These are phyloP conservation scores for Julus scandinavius DNA, from an alignment of 2,888 invertebrate species.

Conservation along the genomic window DNA sequence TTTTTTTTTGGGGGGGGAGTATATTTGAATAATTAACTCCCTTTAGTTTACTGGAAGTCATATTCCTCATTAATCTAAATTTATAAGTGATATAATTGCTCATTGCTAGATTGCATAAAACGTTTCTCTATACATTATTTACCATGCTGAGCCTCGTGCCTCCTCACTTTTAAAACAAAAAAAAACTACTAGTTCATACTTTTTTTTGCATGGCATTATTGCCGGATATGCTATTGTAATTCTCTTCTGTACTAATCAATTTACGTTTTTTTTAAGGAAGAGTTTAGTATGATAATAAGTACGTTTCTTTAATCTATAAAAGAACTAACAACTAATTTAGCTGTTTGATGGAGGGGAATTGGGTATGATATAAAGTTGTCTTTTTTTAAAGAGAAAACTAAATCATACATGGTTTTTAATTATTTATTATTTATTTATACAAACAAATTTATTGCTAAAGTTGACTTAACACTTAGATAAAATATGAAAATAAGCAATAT, in stretches of 20 bases:
- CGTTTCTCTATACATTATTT: background rate
- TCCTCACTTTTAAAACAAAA: background rate
- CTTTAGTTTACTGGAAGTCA: too few relatives aligned
- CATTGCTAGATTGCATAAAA: background rate
- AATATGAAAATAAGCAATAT: too few relatives aligned
- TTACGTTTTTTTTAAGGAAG: background rate
- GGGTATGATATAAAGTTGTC: background rate
- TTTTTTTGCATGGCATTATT: background rate
- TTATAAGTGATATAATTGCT: too few relatives aligned
- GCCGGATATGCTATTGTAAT: background rate
- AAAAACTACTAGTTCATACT: background rate
- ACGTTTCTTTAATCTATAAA: background rate
- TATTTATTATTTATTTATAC: too few relatives aligned
- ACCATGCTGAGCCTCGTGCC: background rate
- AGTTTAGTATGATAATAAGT: background rate
- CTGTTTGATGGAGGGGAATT: background rate
- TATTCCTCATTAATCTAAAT: background rate
- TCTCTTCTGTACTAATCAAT: background rate
- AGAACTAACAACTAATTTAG: background rate
- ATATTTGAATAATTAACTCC: too few relatives aligned
- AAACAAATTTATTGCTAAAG: too few relatives aligned
- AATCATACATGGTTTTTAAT: too few relatives aligned
- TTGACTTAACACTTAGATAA: too few relatives aligned
- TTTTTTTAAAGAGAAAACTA: too few relatives aligned
- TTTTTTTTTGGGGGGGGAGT: too few relatives aligned